Evolutionary conservation across 2,113 vertebrate species (phyloP).

Genomic region (Murina feae): DNA sequence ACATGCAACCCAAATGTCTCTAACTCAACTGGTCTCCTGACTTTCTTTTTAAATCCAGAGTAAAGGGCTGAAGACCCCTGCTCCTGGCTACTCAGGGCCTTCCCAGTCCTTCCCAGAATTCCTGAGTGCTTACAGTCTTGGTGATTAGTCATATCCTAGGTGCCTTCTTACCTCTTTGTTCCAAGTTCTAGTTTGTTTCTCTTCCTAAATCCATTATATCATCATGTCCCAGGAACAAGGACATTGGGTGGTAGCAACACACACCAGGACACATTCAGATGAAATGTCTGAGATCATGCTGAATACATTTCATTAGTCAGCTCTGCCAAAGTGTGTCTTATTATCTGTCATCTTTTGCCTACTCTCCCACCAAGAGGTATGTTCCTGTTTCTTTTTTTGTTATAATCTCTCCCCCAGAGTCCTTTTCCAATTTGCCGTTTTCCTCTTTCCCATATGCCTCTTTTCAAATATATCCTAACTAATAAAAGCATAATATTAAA

Average conservation of each 20-base stretch:
- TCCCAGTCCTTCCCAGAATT: neutral
- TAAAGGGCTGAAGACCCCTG: neutral
- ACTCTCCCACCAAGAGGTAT: neutral
- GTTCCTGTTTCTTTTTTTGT: neutral
- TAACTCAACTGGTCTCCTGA: neutral
- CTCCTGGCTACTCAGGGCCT: neutral
- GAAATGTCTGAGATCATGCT: neutral
- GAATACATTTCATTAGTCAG: neutral
- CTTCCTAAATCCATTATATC: neutral
- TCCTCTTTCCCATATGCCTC: neutral
- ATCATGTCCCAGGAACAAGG: neutral
- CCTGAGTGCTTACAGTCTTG: rapidly evolving
- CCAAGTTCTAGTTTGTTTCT: neutral
- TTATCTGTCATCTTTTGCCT: neutral
- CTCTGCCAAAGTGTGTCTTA: rapidly evolving
- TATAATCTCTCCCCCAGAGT: neutral
- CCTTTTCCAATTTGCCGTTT: neutral
- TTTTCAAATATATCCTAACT: no score
- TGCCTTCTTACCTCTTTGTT: neutral
- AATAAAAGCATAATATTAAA: no score
- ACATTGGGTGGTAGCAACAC: neutral
- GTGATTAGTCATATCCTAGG: neutral
- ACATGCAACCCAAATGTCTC: neutral
- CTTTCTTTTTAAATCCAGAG: neutral
- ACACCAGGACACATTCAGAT: neutral